Conservation (phyloP, 2,888 invertebrate genomes). For the Eupithecia vulgata region DNA sequence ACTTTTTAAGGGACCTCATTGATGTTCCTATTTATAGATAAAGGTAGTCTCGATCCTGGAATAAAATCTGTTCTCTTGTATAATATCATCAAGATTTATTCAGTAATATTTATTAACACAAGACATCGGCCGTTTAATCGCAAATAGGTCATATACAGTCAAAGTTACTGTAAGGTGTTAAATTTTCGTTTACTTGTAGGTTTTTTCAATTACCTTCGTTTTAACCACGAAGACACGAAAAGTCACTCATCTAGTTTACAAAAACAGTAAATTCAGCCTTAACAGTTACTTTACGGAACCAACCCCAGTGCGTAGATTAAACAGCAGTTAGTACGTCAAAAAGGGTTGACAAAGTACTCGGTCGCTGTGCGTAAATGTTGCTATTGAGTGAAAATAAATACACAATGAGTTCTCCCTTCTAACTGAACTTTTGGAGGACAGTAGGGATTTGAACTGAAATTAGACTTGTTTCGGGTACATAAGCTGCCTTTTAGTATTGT, state of each 20-base stretch:
- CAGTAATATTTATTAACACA: too few relatives aligned
- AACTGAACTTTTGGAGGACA: constrained; percentile 48
- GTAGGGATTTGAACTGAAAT: constrained; percentile 47
- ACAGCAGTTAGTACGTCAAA: constrained; percentile 26
- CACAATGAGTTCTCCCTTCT: constrained; percentile 64
- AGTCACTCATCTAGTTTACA: neutral
- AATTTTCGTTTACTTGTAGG: neutral
- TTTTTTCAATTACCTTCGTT: neutral
- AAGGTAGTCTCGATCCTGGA: neutral
- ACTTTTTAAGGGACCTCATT: neutral
- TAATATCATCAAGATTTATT: neutral
- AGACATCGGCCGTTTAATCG: neutral
- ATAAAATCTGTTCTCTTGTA: neutral
- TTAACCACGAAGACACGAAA: neutral
- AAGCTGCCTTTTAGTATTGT: constrained; percentile 34
- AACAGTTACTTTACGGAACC: constrained; percentile 3
- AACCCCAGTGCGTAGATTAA: constrained; percentile 17
- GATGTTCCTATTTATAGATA: neutral
- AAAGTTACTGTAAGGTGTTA: neutral
- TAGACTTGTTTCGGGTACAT: constrained; percentile 39
- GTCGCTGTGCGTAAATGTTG: constrained; percentile 53
- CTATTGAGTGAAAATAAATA: constrained; percentile 77
- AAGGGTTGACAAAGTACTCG: constrained; percentile 59
- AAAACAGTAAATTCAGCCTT: neutral
- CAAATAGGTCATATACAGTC: neutral